Base-by-base conservation (phyloP, 1,140 invertebrate genomes). In the Camponotus pennsylvanicus region DNA sequence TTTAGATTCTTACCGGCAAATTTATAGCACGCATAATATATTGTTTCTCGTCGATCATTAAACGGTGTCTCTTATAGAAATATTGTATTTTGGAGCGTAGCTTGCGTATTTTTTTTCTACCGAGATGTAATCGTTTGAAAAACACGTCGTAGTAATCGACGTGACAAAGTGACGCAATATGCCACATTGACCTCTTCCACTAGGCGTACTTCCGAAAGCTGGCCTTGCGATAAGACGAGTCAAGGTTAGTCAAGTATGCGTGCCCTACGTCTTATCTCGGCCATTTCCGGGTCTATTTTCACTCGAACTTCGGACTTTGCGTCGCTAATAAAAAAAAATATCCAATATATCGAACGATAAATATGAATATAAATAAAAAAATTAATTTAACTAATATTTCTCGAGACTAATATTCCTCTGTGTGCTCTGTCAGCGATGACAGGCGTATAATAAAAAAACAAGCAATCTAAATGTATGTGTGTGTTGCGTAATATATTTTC, bases 191-290 rank as follows among this genome's bases (percentile, higher is more conserved):
- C 63, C 77, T 67, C 67, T 59, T 82, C 67, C 66, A 73, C 40
- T 11, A 45, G 27, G n/a, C 61, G 6, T 66, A 45, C 78, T 85
- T 45, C 83, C 73, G 83, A 79, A 85, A 85, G 61, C 59, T 78
- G 45, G 40, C 83, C 83, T 85, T 85, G 63, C 61, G 73, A 85
- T 79, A 85, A 85, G 59, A 11, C 34, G 34, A 84, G 42, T 78
- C 82, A 55, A 85, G 83, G 83, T 34, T 78, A 52, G 2, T 27
- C 27, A 78, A 67, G 7, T 32, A 52, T 55, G 42, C 59, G 73
- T 59, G 18, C 40, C n/a, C 27, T 32, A 27, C 37, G 18, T 37
- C 75, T 83, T 75, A 83, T 83, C 32, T 63, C 79, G 42, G 40
- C 69, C 40, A 32, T 49, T 83, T 83, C 79, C 79, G 69, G 55